phyloP scores from a whole-genome alignment of 2,797 vertebrate genomes.

The Silurus aristotelis region DNA sequence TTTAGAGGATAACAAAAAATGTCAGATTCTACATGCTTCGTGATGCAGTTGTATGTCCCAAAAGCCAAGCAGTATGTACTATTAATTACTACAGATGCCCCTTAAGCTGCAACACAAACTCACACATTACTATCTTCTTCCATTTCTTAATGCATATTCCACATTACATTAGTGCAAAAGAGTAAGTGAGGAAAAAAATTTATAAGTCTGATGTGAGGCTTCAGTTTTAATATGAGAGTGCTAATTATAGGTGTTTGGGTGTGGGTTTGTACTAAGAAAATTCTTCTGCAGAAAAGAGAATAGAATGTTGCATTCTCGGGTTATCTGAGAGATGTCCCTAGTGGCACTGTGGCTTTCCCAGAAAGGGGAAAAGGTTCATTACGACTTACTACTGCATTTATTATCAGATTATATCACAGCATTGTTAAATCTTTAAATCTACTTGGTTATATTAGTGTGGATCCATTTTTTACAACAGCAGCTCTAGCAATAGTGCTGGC shows the following conservation, averaged over 20 bases:
- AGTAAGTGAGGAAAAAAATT: background rate
- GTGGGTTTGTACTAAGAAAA: background rate
- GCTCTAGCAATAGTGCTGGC: background rate
- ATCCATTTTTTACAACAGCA: background rate
- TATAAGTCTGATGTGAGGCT: conserved; percentile 23
- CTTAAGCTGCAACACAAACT: conserved; percentile 37
- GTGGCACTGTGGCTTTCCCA: background rate
- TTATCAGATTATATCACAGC: background rate
- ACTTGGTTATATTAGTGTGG: background rate
- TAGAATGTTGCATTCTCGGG: conserved; percentile 27
- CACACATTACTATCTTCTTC: conserved; percentile 18
- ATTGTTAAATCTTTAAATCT: background rate
- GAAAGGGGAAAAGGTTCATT: background rate
- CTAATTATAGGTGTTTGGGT: conserved; percentile 6
- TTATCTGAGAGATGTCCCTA: conserved; percentile 37
- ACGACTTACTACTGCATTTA: conserved; percentile 4
- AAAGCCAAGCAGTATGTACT: conserved; percentile 27
- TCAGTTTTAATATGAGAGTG: background rate
- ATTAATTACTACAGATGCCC: conserved; percentile 41
- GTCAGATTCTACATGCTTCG: background rate
- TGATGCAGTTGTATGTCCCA: conserved; percentile 20
- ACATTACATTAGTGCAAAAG: background rate
- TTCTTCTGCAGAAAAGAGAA: conserved; percentile 13
- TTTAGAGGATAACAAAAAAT: background rate
- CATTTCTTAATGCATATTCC: background rate